Evolutionary conservation across 2,113 vertebrate genomes (phyloP), one percentile per base, ranked within the genome.

Genomic region (Perca schrenkii): DNA sequence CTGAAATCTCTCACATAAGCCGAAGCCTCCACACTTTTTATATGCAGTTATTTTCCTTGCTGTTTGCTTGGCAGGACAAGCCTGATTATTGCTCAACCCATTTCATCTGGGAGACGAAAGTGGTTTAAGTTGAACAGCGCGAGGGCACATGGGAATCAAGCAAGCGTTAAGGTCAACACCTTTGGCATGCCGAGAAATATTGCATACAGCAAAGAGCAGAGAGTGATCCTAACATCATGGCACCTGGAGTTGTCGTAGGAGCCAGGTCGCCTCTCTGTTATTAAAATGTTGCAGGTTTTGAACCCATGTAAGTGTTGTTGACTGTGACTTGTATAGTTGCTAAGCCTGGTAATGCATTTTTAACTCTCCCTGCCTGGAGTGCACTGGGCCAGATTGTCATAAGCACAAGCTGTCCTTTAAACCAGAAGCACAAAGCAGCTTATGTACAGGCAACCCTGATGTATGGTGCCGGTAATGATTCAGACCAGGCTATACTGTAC

Each of bases 321-420:
- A 81, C 60, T 58, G 40, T 80, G 66, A 81, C 77, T 65, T 63
- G 31, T 74, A 25, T 79, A 70, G 67, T 63, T 78, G 73, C 74
- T 71, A 79, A 86, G 49, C 71, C 69, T 72, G 57, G 75, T 77
- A 75, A 81, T 84, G 82, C 84, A 77, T 79, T 89, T 84, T 88
- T 88, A 89, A 84, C 74, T 77, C 28, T 40, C 46, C 14, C 56
- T 82, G 56, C 60, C 47, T 65, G 56, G 54, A 85, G 58, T 64
- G 70, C 67, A 50, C 68, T 54, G 70, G 68, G 31, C 47, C 56
- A 81, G 74, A 80, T 76, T 79, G 63, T 78, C 25, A 54, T 71
- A 82, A 86, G 75, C 70, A 13, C 53, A 85, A 84, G 57, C 77
- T 80, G 73, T 81, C 25, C 58, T 77, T 61, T 77, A 85, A 79